Evolutionary conservation across 2,113 vertebrate genomes (phyloP).

Genomic region (Rhynchomys soricoides): DNA sequence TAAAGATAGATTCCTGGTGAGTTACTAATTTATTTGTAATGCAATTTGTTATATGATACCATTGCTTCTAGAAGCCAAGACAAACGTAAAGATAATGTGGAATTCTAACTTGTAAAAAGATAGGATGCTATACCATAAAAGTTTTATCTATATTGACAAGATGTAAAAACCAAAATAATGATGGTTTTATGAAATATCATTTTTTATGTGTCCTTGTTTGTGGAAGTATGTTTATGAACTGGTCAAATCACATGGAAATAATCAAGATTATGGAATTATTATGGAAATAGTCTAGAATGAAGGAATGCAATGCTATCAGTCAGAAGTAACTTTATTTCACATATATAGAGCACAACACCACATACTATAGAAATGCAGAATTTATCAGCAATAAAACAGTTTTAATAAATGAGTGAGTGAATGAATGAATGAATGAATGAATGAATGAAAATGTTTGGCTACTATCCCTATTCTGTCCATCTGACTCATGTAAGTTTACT

Average conservation of each 20-base stretch:
- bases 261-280: too few relatives aligned
- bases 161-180: neutral
- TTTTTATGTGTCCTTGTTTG: neutral
- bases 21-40: neutral
- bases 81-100: neutral
- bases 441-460: neutral
- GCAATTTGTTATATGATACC: neutral
- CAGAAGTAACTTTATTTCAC: neutral
- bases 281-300: neutral
- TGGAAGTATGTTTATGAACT: neutral
- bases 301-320: neutral
- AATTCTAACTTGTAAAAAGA: neutral
- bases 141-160: neutral
- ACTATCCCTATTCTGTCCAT: neutral
- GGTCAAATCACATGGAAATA: neutral
- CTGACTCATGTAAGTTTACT: neutral
- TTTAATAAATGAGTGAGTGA: neutral
- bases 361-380: neutral
- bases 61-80: conserved; percentile 2
- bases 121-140: neutral
- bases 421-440: neutral
- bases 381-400: neutral
- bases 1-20: neutral
- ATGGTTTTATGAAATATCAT: neutral
- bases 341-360: neutral